A percentile compares a stretch with the other conserved stretches of the same genome.
These are phyloP conservation scores for Pantherophis vulpinus DNA, from an alignment of 2,797 vertebrate species.

Conservation along the genomic window DNA sequence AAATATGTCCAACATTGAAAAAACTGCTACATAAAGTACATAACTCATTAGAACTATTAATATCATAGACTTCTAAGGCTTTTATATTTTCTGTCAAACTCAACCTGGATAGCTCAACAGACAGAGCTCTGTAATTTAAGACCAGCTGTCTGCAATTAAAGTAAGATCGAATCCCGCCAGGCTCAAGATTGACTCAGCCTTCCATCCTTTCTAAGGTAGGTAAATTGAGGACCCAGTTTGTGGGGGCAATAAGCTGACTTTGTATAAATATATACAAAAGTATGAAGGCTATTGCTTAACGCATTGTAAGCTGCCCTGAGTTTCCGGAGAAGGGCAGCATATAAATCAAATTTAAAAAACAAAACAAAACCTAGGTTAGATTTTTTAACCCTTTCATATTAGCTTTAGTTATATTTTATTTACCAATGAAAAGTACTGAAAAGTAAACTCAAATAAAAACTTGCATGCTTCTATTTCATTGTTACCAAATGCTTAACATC, in stretches of 20 bases:
- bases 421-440: not conserved
- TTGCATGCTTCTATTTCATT: not conserved
- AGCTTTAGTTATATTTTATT: not conserved
- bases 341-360: too few species aligned
- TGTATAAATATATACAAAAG: too few species aligned
- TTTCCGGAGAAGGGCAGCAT: too few species aligned
- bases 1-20: not conserved
- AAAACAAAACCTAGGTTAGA: not conserved
- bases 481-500: not conserved
- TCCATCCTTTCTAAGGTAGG: too few species aligned
- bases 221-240: too few species aligned
- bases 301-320: too few species aligned
- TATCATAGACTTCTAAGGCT: not conserved
- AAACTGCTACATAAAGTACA: not conserved
- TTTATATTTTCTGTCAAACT: not conserved
- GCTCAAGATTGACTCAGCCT: too few species aligned
- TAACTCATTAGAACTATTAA: not conserved
- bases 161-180: too few species aligned
- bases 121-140: too few species aligned
- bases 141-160: too few species aligned
- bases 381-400: not conserved
- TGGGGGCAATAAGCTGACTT: too few species aligned
- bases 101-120: not conserved
- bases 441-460: not conserved
- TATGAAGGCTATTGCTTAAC: too few species aligned